Percentiles rank a stretch among this genome's conserved stretches.
These are phyloP conservation scores for Brachionus paranguensis DNA, from an alignment of 1,140 invertebrate genomes.

Conservation along the genomic window DNA sequence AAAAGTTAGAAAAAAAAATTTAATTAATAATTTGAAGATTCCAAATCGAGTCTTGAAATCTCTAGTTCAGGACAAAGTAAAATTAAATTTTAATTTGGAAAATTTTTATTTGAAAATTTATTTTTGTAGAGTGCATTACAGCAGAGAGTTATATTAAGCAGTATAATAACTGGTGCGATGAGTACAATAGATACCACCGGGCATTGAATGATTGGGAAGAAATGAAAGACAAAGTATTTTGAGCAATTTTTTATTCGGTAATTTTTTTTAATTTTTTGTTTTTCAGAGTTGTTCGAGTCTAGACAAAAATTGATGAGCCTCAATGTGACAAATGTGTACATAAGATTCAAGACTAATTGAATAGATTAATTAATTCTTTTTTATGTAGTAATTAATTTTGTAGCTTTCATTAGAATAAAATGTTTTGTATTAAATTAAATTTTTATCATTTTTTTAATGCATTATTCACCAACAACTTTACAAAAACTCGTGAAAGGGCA, in stretches of 20 bases:
- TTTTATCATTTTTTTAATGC: neutral
- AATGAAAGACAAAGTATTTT: constrained; percentile 20
- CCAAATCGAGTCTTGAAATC: neutral
- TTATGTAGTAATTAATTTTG: neutral
- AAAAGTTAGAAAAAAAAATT: neutral
- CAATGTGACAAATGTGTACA: neutral
- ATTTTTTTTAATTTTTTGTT: neutral
- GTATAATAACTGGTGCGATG: constrained; percentile 40
- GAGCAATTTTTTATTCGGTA: neutral
- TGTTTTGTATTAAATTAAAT: neutral
- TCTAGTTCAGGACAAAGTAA: constrained; percentile 1
- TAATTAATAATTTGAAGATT: neutral
- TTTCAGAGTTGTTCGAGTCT: neutral
- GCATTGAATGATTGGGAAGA: constrained; percentile 38
- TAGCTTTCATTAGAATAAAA: neutral
- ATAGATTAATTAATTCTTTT: neutral
- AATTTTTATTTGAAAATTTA: neutral
- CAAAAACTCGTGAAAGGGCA: too few relatives aligned
- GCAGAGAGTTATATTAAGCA: constrained; percentile 31
- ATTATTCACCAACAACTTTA: too few relatives aligned
- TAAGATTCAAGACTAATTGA: neutral
- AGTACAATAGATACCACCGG: constrained; percentile 26
- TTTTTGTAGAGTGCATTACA: neutral
- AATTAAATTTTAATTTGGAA: neutral
- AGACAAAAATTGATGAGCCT: neutral